Base-by-base conservation (phyloP, 2,113 vertebrate genomes). In the Pollimyrus isidori region DNA sequence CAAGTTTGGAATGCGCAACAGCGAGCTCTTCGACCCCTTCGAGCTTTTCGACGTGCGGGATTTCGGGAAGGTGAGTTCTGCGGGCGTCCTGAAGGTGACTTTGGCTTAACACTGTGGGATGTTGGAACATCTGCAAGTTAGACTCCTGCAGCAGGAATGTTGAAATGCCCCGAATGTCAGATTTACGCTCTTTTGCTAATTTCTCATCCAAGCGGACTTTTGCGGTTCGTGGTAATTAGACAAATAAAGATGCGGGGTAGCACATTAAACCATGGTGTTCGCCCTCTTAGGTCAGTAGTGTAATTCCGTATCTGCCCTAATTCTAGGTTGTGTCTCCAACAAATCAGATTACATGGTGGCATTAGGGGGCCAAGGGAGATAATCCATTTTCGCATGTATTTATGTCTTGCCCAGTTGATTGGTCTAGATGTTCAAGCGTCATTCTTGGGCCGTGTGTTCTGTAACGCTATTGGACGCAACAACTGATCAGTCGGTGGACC, bases 31-130 rank as follows among this genome's bases (percentile, higher is more conserved):
- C 0, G 98, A 99, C 92, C 98, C 98, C 9, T 99, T 99, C 0
- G 98, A 99, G 94, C 97, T 99, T 87, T 99, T 99, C 0, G 98
- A 99, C 0, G 98, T 99, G n/a, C 95, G 98, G 82, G 98, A 99
- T 92, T 99, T 99, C 0, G 98, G 98, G 50, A 99, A 99, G 97
- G 98, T 99, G 95, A 97, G 62, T 21, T 39, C 30, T 10, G 0
- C 17, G 26, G 26, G 23, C 39, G 82, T 69, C 35, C 83, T 39
- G 19, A 45, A 45, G 80, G 35, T 83, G 30, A 21, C 35, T 35
- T 53, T 42, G 46, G 45, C 73, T 52, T 62, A 80, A 80, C 82
- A 9, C 45, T n/a, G 6, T 35, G 21, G 76, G 88, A 56, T 11
- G 73, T 42, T 80, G 42, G 73, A 80, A 42, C 73, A 5, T 35